These are phyloP conservation scores for Rallus crepitans DNA, from an alignment of 2,797 vertebrate genomes.

Conservation along the genomic window DNA sequence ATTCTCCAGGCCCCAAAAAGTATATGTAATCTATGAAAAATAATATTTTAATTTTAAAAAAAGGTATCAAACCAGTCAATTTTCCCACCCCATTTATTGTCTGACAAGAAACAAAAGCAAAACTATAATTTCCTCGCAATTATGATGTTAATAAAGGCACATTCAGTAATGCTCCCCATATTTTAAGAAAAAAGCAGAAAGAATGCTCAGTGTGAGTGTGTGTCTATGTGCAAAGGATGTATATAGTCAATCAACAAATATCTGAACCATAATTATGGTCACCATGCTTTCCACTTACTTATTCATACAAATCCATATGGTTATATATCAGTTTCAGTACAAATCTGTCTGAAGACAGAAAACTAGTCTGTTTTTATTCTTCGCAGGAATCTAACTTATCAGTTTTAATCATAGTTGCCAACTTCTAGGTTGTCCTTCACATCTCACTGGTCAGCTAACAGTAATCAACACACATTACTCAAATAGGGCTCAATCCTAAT, in stretches of 20 bases:
- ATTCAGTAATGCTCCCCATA: background rate
- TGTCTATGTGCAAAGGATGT: background rate
- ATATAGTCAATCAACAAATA: background rate
- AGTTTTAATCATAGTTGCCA: slow-evolving; percentile 71
- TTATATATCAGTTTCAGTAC: background rate
- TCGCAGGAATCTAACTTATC: slow-evolving; percentile 7
- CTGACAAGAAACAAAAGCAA: background rate
- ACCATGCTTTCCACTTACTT: background rate
- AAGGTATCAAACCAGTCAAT: background rate
- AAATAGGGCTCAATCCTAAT: slow-evolving; percentile 72
- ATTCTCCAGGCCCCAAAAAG: rapidly evolving
- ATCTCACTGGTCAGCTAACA: slow-evolving; percentile 81
- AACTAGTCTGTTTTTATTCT: background rate
- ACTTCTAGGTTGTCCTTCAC: slow-evolving; percentile 85
- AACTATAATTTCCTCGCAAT: background rate
- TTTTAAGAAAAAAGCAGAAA: background rate
- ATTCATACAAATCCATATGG: background rate
- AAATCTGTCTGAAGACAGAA: background rate
- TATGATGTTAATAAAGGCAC: background rate
- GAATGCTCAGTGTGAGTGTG: background rate
- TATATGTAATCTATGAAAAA: background rate
- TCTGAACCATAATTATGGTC: background rate
- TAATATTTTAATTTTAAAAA: background rate
- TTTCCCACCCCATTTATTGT: background rate
- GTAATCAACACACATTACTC: slow-evolving; percentile 77